Evolutionary conservation across 2,113 vertebrate species (phyloP).

Genomic region (Salvator merianae): DNA sequence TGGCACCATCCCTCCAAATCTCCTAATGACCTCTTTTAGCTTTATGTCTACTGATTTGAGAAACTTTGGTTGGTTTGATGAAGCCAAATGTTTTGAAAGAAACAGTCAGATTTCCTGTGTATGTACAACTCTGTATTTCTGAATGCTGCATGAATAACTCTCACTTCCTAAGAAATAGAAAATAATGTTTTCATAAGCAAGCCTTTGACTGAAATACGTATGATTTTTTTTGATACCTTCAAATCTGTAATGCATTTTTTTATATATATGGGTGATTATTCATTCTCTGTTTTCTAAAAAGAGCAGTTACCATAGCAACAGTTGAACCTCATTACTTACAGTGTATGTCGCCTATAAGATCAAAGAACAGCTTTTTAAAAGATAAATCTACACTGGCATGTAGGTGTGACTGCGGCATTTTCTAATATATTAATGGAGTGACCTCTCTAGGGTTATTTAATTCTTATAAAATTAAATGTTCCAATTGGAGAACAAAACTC

Average conservation of each 20-base stretch:
- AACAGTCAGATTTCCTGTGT: constrained; percentile 1
- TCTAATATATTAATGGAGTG: neutral
- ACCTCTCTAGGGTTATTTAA: neutral
- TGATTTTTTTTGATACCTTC: constrained; percentile 21
- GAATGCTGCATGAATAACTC: neutral
- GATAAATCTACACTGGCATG: neutral
- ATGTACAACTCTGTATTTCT: neutral
- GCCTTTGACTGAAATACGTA: neutral
- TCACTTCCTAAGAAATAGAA: neutral
- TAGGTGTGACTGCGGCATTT: neutral
- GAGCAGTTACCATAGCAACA: constrained; percentile 66
- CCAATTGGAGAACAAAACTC: neutral
- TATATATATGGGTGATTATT: constrained; percentile 54
- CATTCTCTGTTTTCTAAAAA: constrained; percentile 45
- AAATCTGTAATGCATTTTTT: constrained; percentile 32
- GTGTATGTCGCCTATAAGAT: constrained; percentile 22
- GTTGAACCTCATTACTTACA: constrained; percentile 29
- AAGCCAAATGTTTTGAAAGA: neutral
- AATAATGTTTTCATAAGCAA: neutral
- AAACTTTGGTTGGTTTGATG: neutral
- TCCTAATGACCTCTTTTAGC: neutral
- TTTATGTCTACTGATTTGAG: neutral
- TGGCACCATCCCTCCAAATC: too few species aligned
- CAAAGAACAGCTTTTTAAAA: constrained; percentile 22
- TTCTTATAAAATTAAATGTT: neutral